Percentiles rank a stretch among this genome's conserved stretches.
These are phyloP conservation scores for Aricia artaxerxes DNA, from an alignment of 2,888 invertebrate genomes.

Conservation along the genomic window DNA sequence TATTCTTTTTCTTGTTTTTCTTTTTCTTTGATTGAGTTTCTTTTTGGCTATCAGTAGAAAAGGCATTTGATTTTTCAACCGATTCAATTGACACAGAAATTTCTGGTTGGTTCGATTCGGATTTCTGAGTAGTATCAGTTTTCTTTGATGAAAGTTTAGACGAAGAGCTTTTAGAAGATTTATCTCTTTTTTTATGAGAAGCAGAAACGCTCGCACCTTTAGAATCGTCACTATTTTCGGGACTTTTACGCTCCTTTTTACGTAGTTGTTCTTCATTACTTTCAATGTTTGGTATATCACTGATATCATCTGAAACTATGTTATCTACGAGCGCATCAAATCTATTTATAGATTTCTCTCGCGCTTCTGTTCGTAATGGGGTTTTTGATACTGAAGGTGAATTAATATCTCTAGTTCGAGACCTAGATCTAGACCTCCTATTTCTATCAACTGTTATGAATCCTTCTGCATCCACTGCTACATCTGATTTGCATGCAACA, in stretches of 20 bases:
- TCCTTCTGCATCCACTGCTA: slow-evolving; percentile 66
- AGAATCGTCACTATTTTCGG: slow-evolving; percentile 48
- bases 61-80: not conserved
- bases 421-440: slow-evolving; percentile 78
- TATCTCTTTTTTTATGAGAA: slow-evolving; percentile 60
- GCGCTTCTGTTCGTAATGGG: slow-evolving; percentile 47
- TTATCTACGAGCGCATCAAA: slow-evolving; percentile 59
- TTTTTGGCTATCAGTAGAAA: not conserved
- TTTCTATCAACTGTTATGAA: slow-evolving; percentile 74
- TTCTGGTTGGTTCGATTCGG: slow-evolving; percentile 42
- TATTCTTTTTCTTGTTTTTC: slow-evolving; percentile 64
- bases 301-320: slow-evolving; percentile 52
- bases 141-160: slow-evolving; percentile 53
- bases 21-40: slow-evolving; percentile 52
- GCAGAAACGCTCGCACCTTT: slow-evolving; percentile 56
- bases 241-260: slow-evolving; percentile 56
- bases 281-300: slow-evolving; percentile 45
- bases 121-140: slow-evolving; percentile 46
- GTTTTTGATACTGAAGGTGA: slow-evolving; percentile 54
- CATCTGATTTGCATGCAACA: slow-evolving; percentile 52
- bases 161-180: slow-evolving; percentile 34
- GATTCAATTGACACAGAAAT: slow-evolving; percentile 40
- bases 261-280: slow-evolving; percentile 49
- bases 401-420: slow-evolving; percentile 76
- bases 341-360: slow-evolving; percentile 63